phyloP scores from a whole-genome alignment of 2,888 invertebrate species.

The Malachius bipustulatus region DNA sequence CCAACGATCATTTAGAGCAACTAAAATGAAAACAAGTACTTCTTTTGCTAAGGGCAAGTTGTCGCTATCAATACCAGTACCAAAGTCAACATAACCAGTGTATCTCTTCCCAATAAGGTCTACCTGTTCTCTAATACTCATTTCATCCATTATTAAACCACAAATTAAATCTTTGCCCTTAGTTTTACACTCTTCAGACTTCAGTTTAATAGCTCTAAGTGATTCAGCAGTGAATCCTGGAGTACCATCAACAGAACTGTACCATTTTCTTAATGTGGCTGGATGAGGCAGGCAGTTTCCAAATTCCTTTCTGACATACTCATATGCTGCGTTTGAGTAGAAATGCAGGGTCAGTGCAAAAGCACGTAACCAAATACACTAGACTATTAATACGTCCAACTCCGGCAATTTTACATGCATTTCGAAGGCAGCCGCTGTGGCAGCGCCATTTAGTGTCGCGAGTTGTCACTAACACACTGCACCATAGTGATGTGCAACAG shows the following conservation, averaged over 20 bases:
- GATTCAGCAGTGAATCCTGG: slow-evolving; percentile 1
- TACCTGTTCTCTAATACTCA: not conserved
- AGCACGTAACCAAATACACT: no score
- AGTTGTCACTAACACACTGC: no score
- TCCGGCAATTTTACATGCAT: no score
- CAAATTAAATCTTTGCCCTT: not conserved
- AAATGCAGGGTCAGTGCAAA: not conserved
- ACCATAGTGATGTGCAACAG: no score
- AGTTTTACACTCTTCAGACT: not conserved
- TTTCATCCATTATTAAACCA: not conserved
- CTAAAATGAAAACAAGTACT: slow-evolving; percentile 9
- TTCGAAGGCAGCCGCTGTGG: no score
- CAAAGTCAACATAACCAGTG: no score
- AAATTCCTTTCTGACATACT: not conserved
- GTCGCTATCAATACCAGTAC: no score
- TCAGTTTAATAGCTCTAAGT: not conserved
- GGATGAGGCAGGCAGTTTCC: slow-evolving; percentile 2
- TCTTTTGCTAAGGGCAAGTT: slow-evolving; percentile 4
- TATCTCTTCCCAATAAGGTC: no score
- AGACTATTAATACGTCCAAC: no score
- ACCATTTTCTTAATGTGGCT: not conserved
- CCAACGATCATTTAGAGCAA: slow-evolving; percentile 16
- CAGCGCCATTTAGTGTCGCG: no score
- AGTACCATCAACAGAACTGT: not conserved
- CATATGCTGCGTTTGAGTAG: slow-evolving; percentile 1